Conservation (phyloP, 1,140 invertebrate species). For the Scaptomyza montana region DNA sequence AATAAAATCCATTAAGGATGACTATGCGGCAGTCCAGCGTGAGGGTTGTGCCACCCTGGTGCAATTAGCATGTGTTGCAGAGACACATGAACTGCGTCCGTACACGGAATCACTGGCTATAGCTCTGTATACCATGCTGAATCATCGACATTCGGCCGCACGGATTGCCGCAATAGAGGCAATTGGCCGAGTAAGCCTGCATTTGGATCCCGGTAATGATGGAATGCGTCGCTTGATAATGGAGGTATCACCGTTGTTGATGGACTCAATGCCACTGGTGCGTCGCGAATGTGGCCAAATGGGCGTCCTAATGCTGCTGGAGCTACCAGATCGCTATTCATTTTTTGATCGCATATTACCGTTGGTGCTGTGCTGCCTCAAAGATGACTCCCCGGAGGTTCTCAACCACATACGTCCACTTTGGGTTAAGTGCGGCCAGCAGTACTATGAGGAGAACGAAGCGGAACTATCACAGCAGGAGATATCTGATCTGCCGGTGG, state of each 20-base stretch:
- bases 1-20: conserved; percentile 88
- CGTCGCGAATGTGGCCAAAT: conserved; percentile 88
- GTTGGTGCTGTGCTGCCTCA: conserved; percentile 89
- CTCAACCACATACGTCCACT: conserved; percentile 85
- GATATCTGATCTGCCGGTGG: conserved; percentile 85
- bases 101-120: conserved; percentile 89
- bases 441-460: conserved; percentile 91
- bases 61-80: conserved; percentile 86
- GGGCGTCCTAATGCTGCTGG: conserved; percentile 88
- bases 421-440: conserved; percentile 88
- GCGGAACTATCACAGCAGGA: conserved; percentile 90
- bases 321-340: conserved; percentile 90
- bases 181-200: conserved; percentile 86
- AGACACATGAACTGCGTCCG: conserved; percentile 88
- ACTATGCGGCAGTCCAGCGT: conserved; percentile 91
- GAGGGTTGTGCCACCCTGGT: conserved; percentile 89
- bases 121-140: conserved; percentile 88
- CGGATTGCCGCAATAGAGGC: conserved; percentile 89
- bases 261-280: conserved; percentile 89
- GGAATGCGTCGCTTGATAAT: conserved; percentile 71
- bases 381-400: conserved; percentile 89
- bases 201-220: conserved; percentile 86
- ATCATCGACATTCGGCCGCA: conserved; percentile 92
- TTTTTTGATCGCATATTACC: conserved; percentile 91
- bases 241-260: conserved; percentile 84